Conservation (phyloP, 1,140 invertebrate genomes). For the Notospermus geniculatus region DNA sequence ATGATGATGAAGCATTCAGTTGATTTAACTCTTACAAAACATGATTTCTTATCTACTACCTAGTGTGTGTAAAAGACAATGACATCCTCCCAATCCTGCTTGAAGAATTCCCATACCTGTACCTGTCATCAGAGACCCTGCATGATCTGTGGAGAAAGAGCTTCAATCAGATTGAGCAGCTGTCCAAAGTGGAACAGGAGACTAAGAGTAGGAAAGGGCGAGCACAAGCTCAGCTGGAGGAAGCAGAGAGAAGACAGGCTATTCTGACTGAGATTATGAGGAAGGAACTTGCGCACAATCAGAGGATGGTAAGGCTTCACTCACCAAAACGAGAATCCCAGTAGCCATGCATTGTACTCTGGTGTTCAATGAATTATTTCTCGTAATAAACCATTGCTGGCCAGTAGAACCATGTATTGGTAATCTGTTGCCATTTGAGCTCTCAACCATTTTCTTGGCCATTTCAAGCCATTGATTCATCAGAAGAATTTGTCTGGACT, state of each 20-base stretch:
- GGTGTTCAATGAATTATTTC: too few relatives aligned
- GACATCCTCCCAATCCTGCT: slow-evolving; percentile 46
- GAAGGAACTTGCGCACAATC: slow-evolving; percentile 48
- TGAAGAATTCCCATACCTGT: slow-evolving; percentile 52
- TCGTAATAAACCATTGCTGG: too few relatives aligned
- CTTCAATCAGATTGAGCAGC: slow-evolving; percentile 46
- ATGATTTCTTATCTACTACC: too few relatives aligned
- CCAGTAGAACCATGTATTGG: too few relatives aligned
- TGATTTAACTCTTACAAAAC: too few relatives aligned
- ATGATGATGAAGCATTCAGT: background rate
- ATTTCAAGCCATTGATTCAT: too few relatives aligned
- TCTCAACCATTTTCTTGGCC: too few relatives aligned
- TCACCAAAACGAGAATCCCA: too few relatives aligned
- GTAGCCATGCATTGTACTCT: too few relatives aligned
- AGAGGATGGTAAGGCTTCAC: slow-evolving; percentile 52
- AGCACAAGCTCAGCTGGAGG: slow-evolving; percentile 48
- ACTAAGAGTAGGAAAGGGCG: slow-evolving; percentile 44
- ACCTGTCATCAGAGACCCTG: slow-evolving; percentile 51
- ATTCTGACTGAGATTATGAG: slow-evolving; percentile 49
- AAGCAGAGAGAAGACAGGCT: slow-evolving; percentile 49
- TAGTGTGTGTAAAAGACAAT: slow-evolving; percentile 25
- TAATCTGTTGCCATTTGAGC: too few relatives aligned
- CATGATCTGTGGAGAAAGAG: slow-evolving; percentile 51
- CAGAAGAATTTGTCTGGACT: background rate
- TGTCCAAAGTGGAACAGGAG: slow-evolving; percentile 46